phyloP scores from a whole-genome alignment of 2,888 invertebrate genomes.

The Gastracanthus pulcherrimus region DNA sequence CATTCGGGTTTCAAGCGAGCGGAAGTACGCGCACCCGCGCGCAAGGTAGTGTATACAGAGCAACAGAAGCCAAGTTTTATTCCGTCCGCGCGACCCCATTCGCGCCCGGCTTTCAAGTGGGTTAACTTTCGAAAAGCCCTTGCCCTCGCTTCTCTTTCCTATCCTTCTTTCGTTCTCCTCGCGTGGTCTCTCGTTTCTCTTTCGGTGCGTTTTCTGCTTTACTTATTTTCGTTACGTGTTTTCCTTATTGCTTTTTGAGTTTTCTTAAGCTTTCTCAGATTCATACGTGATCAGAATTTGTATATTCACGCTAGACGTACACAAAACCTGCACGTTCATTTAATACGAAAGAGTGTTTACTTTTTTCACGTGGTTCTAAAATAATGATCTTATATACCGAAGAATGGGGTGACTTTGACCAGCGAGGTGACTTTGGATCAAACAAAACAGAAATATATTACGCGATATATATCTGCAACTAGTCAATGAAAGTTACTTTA shows the following conservation, averaged over 20 bases:
- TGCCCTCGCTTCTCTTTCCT: neutral
- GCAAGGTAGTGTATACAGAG: neutral
- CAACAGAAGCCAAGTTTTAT: conserved; percentile 55
- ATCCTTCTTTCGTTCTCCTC: neutral
- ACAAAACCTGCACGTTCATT: too few species aligned
- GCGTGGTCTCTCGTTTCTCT: neutral
- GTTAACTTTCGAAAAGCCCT: conserved; percentile 58
- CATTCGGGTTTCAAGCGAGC: neutral
- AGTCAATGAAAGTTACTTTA: too few species aligned
- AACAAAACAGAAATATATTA: too few species aligned
- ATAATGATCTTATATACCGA: too few species aligned
- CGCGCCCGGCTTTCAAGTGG: conserved; percentile 58
- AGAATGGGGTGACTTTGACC: too few species aligned
- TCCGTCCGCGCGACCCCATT: conserved; percentile 48
- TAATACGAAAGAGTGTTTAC: neutral
- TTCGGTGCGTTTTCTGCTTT: too few species aligned
- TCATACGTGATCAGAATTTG: neutral
- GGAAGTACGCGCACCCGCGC: neutral
- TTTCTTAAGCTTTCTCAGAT: neutral
- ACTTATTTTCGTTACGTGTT: neutral
- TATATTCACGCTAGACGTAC: too few species aligned
- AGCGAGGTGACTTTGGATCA: too few species aligned
- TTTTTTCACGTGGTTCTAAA: too few species aligned
- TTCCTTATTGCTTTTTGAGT: neutral
- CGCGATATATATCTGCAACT: too few species aligned